Evolutionary conservation across 2,797 vertebrate genomes (phyloP), one percentile per base, ranked within the genome.

Genomic region (Arrhamphus sclerolepis): DNA sequence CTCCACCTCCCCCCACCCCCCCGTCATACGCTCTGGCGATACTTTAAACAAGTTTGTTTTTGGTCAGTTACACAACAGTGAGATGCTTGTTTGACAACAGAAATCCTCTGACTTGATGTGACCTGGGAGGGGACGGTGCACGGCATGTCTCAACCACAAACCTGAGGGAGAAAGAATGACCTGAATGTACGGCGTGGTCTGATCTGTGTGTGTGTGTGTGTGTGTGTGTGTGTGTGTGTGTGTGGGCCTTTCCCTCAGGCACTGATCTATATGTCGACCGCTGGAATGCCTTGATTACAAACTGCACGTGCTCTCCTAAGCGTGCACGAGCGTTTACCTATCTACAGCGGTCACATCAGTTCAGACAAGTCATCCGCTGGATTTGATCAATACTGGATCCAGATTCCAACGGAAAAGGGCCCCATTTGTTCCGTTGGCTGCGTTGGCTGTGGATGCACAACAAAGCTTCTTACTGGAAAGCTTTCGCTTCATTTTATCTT

Each of bases 271-370:
- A 72, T 62, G 69, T 64, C 71, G 76, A 84, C 77, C 72, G 68
- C 52, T 72, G 88, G 85, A 86, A 88, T 86, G 77, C 74, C 72
- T 84, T 81, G 68, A 80, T 83, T 68, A 78, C 77, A 73, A 72
- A 82, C 61, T 58, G 54, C 77, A 75, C 39, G 52, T 75, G 24
- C 81, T 70, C 44, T 24, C 50, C 44, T 24, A 46, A 60, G 6
- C 31, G 3, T 44, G 46, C 46, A 58, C 52, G 48, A 53, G 56
- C 56, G 62, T 60, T 82, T 74, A 82, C 80, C 80, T 40, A 71
- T 72, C 65, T 49, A 50, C 39, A 52, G 55, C 20, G 31, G 72
- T 71, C 74, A 57, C 52, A 53, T 76, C 28, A 29, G 81, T 71
- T 72, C 72, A 78, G 67, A 66, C 75, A 80, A 11, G 72, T 75